Percentiles rank a stretch among this genome's conserved stretches.
Evolutionary conservation across 2,888 invertebrate species (phyloP).

Genomic region (Coenonympha glycerion): DNA sequence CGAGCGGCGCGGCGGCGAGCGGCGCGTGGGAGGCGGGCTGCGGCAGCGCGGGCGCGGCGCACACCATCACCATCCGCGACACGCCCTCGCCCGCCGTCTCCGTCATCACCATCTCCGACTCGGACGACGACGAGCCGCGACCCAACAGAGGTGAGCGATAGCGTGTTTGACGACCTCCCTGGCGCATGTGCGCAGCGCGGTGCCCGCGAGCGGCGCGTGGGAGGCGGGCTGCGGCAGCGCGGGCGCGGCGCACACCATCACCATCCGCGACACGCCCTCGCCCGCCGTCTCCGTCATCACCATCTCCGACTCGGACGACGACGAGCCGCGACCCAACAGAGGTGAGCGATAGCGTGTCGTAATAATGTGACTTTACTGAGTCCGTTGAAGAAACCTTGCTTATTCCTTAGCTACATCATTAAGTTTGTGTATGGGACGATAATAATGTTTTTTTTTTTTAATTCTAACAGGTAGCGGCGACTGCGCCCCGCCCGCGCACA

Average conservation of each 20-base stretch:
- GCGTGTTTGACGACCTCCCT: background rate
- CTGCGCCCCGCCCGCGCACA: constrained; percentile 30
- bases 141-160: constrained; percentile 29
- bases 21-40: constrained; percentile 32
- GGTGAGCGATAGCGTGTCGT: constrained; percentile 23
- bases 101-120: constrained; percentile 96
- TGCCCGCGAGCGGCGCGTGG: too few species aligned
- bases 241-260: constrained; percentile 87
- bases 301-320: constrained; percentile 96
- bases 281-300: constrained; percentile 97
- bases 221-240: constrained; percentile 37
- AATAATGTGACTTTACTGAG: too few species aligned
- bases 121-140: constrained; percentile 85
- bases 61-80: constrained; percentile 95
- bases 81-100: constrained; percentile 96
- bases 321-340: constrained; percentile 52
- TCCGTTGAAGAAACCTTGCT: too few species aligned
- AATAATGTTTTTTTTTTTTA: too few species aligned
- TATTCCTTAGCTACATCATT: too few species aligned
- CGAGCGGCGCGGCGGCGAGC: constrained; percentile 36
- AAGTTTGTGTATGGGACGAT: too few species aligned
- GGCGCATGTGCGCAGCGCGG: too few species aligned
- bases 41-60: constrained; percentile 71
- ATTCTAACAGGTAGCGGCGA: constrained; percentile 46
- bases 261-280: constrained; percentile 95